Base-by-base conservation (phyloP, 2,888 invertebrate species). In the Rhagophthalmus giganteus region DNA sequence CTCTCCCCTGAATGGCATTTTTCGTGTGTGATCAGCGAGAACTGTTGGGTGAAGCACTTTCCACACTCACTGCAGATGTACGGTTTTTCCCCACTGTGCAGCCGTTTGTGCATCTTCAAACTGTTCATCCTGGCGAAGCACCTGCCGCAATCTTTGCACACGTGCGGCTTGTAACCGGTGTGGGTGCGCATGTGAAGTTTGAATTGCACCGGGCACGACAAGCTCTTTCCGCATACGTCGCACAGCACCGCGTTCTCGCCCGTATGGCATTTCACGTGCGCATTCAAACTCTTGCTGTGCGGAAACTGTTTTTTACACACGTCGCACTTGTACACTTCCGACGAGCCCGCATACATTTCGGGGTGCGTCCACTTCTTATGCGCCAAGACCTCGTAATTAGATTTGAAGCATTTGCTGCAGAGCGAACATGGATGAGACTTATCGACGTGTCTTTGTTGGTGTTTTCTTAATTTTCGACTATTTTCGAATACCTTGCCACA, bases 21-120 rank as follows among this genome's bases (percentile, higher is more conserved):
- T 67, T 79, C 79, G 68, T 82, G 82, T 56, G 80, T 80, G 54
- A 79, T 79, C 50, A 82, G 77, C 30, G 81, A 81, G 55, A 79
- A 79, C n/a, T 79, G 73, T 72, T 81, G 81, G 13, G 77, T 76
- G 74, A 81, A 81, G 9, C 78, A 78, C 68, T 81, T 81, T 10
- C 78, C 78, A 70, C 81, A 81, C 65, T 77, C 74, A 55, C 78
- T 73, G 67, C 81, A 81, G 45, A 79, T 77, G 71, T 81, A 78
- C 34, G 81, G 81, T 68, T 81, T 81, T 71, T 81, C 81, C 0
- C 81, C 81, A 1, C 78, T 79, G 70, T 81, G 81, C 46, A 80
- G 79, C 41, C 81, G 76, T 70, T 80, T 79, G 73, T 81, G 81
- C 33, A 81, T 67, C 15, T 78, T 79, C 58, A 81, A 70, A 70